Base-by-base conservation (phyloP, 2,797 vertebrate species). In the Huso huso region DNA sequence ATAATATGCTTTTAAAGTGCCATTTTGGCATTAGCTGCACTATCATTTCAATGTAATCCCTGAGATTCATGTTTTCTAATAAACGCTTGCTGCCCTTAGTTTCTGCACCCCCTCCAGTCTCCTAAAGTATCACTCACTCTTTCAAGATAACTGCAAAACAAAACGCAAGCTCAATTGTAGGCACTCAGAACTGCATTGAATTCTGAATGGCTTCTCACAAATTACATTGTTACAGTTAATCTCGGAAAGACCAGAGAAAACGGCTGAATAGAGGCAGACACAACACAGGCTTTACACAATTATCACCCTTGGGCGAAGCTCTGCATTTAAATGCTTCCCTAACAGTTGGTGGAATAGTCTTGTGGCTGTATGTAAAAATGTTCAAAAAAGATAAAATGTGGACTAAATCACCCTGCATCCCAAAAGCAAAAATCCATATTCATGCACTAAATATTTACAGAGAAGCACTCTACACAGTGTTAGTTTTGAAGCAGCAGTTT, bases 311-410 rank as follows among this genome's bases (percentile, higher is more conserved):
- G 8, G 74, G 82, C 70, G 72, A 69, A 72, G 69, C 74, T 72
- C 72, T 76, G 73, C 78, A 80, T 75, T 79, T 74, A 78, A 74
- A 78, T 73, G 77, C 75, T 79, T 37, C 75, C 76, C 74, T 61
- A 84, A 86, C 77, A 78, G 78, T 81, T 82, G 81, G 76, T 78
- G 76, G 82, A 85, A 87, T 76, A 80, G 79, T 83, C 81, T 79
- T 76, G 74, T 85, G 77, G 81, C 82, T 83, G 82, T 82, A 80
- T 67, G 73, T 75, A 81, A 77, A 76, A 78, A 75, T 82, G 79
- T 37, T 37, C 23, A 75, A 78, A 79, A 51, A 65, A 13, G 7
- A 37, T 57, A 37, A 37, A 18, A 37, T 65, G 7, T n/a, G 64
- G 15, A 57, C 48, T 55, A 11, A 49, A 71, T 64, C 68, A 49